These are phyloP conservation scores for Temnothorax longispinosus DNA, from an alignment of 1,140 invertebrate species.

Conservation along the genomic window DNA sequence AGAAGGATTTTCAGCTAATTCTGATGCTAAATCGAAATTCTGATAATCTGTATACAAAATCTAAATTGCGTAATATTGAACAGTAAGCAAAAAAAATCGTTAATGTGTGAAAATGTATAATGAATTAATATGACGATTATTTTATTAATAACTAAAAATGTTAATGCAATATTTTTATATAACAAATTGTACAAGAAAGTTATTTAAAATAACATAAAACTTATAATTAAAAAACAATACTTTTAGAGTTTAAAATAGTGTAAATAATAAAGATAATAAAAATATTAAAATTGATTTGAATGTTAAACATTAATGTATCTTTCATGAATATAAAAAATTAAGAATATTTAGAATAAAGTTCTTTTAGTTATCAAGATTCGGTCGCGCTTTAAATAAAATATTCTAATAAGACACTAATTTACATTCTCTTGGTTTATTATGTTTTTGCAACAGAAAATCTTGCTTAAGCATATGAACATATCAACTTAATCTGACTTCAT, in stretches of 20 bases:
- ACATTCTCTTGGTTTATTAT: neutral
- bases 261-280: neutral
- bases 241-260: neutral
- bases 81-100: neutral
- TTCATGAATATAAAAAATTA: neutral
- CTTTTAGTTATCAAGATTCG: neutral
- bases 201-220: neutral
- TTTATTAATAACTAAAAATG: neutral
- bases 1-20: neutral
- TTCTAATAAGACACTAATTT: neutral
- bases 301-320: too few species aligned
- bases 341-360: neutral
- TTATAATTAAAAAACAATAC: neutral
- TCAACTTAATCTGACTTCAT: conserved; percentile 14
- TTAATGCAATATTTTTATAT: neutral
- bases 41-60: neutral
- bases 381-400: neutral
- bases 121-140: neutral
- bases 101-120: neutral
- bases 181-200: neutral
- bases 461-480: conserved; percentile 1
- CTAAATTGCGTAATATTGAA: neutral
- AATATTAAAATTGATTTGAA: neutral
- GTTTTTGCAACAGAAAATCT: neutral
- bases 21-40: neutral